Percentiles rank a stretch among this genome's conserved stretches.
Conservation (phyloP, 2,888 invertebrate genomes). For the Koerneria pararmatus region DNA sequence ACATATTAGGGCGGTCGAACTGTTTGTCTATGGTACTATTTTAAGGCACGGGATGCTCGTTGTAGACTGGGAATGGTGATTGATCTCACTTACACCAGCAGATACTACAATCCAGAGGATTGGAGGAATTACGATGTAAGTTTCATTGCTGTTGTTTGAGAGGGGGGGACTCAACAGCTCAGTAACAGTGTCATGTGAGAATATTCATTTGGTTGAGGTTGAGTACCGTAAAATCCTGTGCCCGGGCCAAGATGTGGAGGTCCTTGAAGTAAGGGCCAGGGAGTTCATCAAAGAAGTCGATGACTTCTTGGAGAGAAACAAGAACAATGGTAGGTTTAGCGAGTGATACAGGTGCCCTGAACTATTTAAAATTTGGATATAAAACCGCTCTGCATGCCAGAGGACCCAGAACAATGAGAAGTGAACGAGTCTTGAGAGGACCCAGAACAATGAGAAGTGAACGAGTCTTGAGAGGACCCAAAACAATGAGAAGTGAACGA, state of each 20-base stretch:
- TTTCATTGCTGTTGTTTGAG: neutral
- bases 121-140: slow-evolving; percentile 37
- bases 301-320: slow-evolving; percentile 25
- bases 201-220: slow-evolving; percentile 8
- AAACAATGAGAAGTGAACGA: too few species aligned
- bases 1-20: too few species aligned
- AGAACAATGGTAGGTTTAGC: slow-evolving; percentile 27
- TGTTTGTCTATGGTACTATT: neutral
- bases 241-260: slow-evolving; percentile 44
- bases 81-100: slow-evolving; percentile 61
- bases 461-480: too few species aligned
- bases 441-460: too few species aligned
- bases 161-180: slow-evolving; percentile 25
- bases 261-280: slow-evolving; percentile 37
- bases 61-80: slow-evolving; percentile 60
- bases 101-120: slow-evolving; percentile 51
- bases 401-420: too few species aligned
- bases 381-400: too few species aligned
- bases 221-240: slow-evolving; percentile 57
- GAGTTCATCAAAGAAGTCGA: slow-evolving; percentile 36
- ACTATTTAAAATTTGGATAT: too few species aligned
- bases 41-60: slow-evolving; percentile 40
- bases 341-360: neutral
- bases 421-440: too few species aligned
- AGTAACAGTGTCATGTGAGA: neutral